Evolutionary conservation across 1,140 invertebrate species (phyloP).

Genomic region (Drosophila nannoptera): DNA sequence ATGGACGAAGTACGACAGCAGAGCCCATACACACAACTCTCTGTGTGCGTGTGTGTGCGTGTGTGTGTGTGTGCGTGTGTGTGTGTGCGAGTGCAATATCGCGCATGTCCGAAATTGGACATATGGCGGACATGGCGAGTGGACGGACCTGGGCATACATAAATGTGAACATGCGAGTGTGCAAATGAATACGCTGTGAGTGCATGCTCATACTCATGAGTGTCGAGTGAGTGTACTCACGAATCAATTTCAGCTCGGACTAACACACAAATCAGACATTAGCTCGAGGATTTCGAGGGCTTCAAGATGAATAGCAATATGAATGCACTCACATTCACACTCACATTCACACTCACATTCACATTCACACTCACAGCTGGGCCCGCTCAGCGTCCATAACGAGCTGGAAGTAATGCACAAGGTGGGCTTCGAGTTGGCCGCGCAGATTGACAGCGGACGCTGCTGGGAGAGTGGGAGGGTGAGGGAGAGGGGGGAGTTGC

Average conservation of each 20-base stretch:
- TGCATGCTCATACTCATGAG: background rate
- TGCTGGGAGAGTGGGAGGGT: background rate
- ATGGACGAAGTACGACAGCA: conserved; percentile 33
- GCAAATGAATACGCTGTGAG: conserved; percentile 1
- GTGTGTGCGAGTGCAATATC: conserved; percentile 43
- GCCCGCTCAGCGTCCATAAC: background rate
- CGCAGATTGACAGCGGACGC: conserved; percentile 38
- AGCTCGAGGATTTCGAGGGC: background rate
- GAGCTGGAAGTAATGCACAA: conserved; percentile 6
- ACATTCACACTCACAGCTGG: conserved; percentile 8
- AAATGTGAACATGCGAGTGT: conserved; percentile 26
- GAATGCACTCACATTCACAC: conserved; percentile 8
- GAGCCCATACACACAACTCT: conserved; percentile 19
- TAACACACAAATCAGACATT: background rate
- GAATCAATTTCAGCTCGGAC: background rate
- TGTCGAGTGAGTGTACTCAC: conserved; percentile 1
- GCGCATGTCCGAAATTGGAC: conserved; percentile 61
- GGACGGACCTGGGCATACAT: conserved; percentile 41
- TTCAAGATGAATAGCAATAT: no score
- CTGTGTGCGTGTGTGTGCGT: background rate
- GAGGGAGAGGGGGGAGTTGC: background rate
- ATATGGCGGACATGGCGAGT: conserved; percentile 60
- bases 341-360: conserved; percentile 4
- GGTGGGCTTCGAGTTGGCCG: conserved; percentile 20
- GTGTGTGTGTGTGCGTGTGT: conserved; percentile 10